These are phyloP conservation scores for Botia kubotai DNA, from an alignment of 2,797 vertebrate genomes.

Conservation along the genomic window DNA sequence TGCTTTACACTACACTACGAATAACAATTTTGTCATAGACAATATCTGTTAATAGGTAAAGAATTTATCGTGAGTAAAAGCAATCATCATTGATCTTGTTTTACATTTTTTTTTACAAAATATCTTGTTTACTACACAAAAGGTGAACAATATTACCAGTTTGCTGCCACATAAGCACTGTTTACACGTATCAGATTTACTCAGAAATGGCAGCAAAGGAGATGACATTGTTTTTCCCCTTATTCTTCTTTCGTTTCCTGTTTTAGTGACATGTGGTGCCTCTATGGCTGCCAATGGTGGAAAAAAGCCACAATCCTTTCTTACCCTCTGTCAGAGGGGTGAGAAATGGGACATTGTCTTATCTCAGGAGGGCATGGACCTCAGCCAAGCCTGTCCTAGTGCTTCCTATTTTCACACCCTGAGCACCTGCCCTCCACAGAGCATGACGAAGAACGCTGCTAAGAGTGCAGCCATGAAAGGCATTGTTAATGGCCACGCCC, in stretches of 20 bases:
- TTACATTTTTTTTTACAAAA: too few species aligned
- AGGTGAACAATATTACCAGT: constrained; percentile 18
- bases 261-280: constrained; percentile 56
- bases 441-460: constrained; percentile 70
- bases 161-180: neutral
- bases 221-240: constrained; percentile 72
- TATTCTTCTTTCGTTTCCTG: constrained; percentile 64
- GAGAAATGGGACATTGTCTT: constrained; percentile 76
- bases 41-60: neutral
- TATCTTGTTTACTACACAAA: neutral
- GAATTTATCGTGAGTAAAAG: neutral
- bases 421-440: constrained; percentile 77
- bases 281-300: constrained; percentile 60
- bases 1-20: neutral
- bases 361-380: constrained; percentile 68
- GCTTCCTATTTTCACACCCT: constrained; percentile 82
- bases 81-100: too few species aligned
- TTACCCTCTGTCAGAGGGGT: constrained; percentile 63
- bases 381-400: constrained; percentile 75
- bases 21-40: neutral
- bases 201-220: constrained; percentile 63
- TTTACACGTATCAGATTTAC: constrained; percentile 52
- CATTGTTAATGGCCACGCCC: constrained; percentile 62
- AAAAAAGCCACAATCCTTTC: constrained; percentile 64
- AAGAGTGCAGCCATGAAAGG: constrained; percentile 72